A percentile compares a stretch with the other conserved stretches of the same genome.
phyloP scores from a whole-genome alignment of 2,113 vertebrate species.

The Prolemur simus region DNA sequence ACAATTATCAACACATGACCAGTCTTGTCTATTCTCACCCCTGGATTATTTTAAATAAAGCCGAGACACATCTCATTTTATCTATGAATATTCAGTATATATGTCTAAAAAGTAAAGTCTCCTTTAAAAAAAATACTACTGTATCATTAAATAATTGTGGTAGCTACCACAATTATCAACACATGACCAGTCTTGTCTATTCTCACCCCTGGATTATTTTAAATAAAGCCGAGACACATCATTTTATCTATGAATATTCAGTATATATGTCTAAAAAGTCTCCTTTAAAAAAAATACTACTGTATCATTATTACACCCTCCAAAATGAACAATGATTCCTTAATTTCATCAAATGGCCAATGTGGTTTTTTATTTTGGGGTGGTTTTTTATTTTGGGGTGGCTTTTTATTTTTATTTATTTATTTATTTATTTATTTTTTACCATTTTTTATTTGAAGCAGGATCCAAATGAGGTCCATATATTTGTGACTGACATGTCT shows the following conservation, averaged over 20 bases:
- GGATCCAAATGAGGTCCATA: background rate
- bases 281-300: background rate
- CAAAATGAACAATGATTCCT: background rate
- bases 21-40: background rate
- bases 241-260: background rate
- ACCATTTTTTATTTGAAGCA: background rate
- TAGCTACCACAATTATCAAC: background rate
- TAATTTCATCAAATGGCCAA: background rate
- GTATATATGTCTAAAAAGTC: background rate
- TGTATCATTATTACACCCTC: background rate
- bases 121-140: background rate
- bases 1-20: background rate
- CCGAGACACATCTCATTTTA: too few relatives aligned
- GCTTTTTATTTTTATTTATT: too few relatives aligned
- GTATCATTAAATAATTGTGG: background rate
- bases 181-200: background rate
- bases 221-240: background rate
- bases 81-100: background rate
- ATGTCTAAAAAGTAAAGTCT: background rate
- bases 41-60: background rate
- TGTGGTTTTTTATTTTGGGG: background rate
- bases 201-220: background rate
- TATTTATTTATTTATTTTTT: too few relatives aligned
- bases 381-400: background rate
- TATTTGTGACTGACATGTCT: background rate